These are phyloP conservation scores for Carassius gibelio DNA, from an alignment of 2,113 vertebrate species.

Conservation along the genomic window DNA sequence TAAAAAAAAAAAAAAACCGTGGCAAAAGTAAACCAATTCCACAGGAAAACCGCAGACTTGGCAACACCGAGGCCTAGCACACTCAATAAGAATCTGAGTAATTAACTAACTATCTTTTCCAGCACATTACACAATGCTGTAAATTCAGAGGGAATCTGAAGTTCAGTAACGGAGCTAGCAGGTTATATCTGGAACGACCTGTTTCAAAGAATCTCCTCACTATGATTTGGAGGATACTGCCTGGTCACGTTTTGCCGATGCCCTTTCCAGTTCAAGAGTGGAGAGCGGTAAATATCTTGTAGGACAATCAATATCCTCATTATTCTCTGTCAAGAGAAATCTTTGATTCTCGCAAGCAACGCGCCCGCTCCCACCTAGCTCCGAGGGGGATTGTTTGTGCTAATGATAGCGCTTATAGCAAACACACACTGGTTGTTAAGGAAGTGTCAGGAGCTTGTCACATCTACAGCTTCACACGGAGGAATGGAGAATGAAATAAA, in stretches of 20 bases:
- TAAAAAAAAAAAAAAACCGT: no score
- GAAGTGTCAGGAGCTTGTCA: conserved; percentile 21
- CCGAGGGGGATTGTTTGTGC: conserved; percentile 38
- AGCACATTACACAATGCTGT: not conserved
- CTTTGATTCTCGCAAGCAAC: conserved; percentile 63
- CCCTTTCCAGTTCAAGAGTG: conserved; percentile 59
- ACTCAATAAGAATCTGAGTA: not conserved
- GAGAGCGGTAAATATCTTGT: conserved; percentile 70
- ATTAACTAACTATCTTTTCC: not conserved
- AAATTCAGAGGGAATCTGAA: not conserved
- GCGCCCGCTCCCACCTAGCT: conserved; percentile 47
- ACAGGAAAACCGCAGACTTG: not conserved
- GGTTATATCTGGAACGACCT: not conserved
- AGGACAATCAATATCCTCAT: conserved; percentile 73
- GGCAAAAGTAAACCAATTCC: no score
- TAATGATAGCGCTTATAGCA: conserved; percentile 59
- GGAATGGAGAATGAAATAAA: not conserved
- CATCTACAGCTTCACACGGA: not conserved
- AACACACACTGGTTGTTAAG: conserved; percentile 56
- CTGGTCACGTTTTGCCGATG: conserved; percentile 53
- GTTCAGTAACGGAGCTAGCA: not conserved
- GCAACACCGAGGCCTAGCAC: not conserved
- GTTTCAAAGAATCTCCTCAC: conserved; percentile 39
- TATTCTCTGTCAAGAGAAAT: conserved; percentile 74
- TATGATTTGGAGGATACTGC: conserved; percentile 54